A percentile compares a stretch with the other conserved stretches of the same genome.
These are phyloP conservation scores for Cistogaster globosa DNA, from an alignment of 2,888 invertebrate species.

Conservation along the genomic window DNA sequence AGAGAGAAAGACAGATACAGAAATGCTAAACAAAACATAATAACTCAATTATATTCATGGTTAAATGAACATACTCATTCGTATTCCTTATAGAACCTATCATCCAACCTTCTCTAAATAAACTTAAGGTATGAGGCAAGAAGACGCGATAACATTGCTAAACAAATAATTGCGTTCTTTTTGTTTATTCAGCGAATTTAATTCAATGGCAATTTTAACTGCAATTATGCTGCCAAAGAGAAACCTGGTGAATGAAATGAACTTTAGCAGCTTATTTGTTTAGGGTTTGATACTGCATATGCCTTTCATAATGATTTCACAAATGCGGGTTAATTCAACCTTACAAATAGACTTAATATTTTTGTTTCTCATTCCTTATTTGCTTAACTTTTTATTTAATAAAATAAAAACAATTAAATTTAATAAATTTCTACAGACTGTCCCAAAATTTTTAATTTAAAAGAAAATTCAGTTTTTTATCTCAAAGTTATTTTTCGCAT, in stretches of 20 bases:
- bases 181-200: conserved; percentile 49
- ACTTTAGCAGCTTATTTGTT: conserved; percentile 37
- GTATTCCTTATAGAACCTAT: neutral
- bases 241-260: conserved; percentile 12
- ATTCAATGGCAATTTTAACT: conserved; percentile 60
- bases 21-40: conserved; percentile 53
- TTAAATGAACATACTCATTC: conserved; percentile 56
- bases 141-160: conserved; percentile 24
- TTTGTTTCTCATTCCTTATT: no score
- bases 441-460: no score
- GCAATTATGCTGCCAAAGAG: conserved; percentile 64
- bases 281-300: conserved; percentile 14
- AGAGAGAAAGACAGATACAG: neutral
- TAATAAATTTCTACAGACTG: no score
- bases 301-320: neutral
- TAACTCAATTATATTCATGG: conserved; percentile 68
- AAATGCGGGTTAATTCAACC: conserved; percentile 39
- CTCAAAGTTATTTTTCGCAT: no score
- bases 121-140: neutral
- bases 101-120: conserved; percentile 1
- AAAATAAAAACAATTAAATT: no score
- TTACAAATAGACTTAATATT: neutral
- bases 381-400: no score
- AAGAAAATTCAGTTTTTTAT: no score
- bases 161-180: conserved; percentile 58